Conservation (phyloP, 2,113 vertebrate genomes). For the Polyodon spathula region DNA sequence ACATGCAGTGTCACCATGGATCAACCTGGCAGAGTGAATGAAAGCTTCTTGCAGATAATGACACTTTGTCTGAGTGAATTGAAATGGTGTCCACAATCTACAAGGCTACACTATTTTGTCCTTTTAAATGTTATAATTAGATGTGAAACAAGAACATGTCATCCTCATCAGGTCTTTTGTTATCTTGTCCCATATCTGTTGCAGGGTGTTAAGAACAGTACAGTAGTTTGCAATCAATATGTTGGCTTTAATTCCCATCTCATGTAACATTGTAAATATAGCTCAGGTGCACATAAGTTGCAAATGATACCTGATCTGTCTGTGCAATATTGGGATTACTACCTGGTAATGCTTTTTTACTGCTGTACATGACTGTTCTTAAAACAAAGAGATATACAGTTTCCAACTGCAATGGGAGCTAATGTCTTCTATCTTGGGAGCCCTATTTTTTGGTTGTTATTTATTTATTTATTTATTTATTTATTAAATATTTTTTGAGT, state of each 20-base stretch:
- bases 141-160: conserved; percentile 46
- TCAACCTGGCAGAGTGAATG: conserved; percentile 22
- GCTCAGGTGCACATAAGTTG: conserved; percentile 48
- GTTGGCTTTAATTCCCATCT: conserved; percentile 41
- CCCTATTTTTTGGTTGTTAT: too few relatives aligned
- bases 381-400: not conserved
- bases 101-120: conserved; percentile 48
- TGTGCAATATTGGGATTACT: conserved; percentile 43
- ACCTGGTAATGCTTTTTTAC: not conserved
- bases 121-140: conserved; percentile 60
- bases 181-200: conserved; percentile 42
- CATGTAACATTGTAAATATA: conserved; percentile 45
- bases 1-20: conserved; percentile 7
- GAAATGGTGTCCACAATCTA: conserved; percentile 35
- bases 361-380: not conserved
- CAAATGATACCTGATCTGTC: conserved; percentile 35
- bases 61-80: conserved; percentile 23
- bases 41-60: conserved; percentile 24
- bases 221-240: conserved; percentile 59
- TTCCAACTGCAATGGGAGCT: too few relatives aligned
- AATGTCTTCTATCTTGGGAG: too few relatives aligned
- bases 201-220: conserved; percentile 49
- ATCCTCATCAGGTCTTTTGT: conserved; percentile 32
- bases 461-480: too few relatives aligned
- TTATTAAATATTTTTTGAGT: too few relatives aligned